Evolutionary conservation across 2,888 invertebrate genomes (phyloP), one percentile per base, ranked within the genome.

Genomic region (Andrena marginata): DNA sequence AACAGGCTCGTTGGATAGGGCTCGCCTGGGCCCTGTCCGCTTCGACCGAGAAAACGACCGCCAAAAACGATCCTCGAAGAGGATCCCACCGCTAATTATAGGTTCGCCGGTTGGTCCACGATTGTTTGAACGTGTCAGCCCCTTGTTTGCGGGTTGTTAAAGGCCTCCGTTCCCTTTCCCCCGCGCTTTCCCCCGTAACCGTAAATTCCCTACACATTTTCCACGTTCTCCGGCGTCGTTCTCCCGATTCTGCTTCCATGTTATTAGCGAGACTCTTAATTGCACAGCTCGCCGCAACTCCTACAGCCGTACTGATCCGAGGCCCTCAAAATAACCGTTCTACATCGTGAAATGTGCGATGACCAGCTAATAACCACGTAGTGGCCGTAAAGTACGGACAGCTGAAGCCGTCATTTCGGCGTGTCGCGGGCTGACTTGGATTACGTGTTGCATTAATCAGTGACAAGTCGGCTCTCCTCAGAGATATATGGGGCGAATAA

Each of bases 101-200:
- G 91, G 88, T 89, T 91, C 89, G 89, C 86, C 88, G 87, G 85
- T 86, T 87, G 73, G 80, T 85, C 82, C 76, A 75, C 87, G 89
- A 92, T 92, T 92, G 92, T 92, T 91, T 88, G 85, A 84, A 89
- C 89, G 92, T 92, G 92, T 92, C 91, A 91, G 92, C 80, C 90
- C 87, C 91, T 91, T 92, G 92, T 93, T 92, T 92, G 91, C 90
- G 91, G 90, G 87, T 91, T 93, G 92, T 92, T 90, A 89, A 90
- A 90, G 87, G 81, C 78, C 84, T 80, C 82, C 81, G 84, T 51
- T 63, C 63, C 60, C 42, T n/a, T 35, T 62, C 56, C 23, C 64
- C 81, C 51, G 63, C 29, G 49, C 59, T 83, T 85, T 81, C 77
- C 67, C 67, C 29, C 60, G 72, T 71, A 63, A 60, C 80, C 80